Base-by-base conservation (phyloP, 2,797 vertebrate species). In the Hypotaenidia okinawae region DNA sequence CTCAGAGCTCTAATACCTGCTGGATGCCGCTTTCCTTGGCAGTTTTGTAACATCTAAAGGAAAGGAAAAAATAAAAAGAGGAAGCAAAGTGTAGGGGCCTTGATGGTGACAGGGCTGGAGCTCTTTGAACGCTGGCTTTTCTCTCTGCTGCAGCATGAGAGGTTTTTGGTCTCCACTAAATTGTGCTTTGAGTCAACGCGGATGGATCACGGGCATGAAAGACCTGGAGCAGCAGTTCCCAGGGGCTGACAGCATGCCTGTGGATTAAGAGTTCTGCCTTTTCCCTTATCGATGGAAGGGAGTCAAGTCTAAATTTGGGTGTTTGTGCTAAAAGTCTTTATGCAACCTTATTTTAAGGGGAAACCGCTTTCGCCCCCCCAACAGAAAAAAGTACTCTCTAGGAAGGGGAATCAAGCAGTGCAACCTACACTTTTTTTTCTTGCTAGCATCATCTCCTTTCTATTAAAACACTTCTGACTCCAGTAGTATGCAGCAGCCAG, bases 21-120 rank as follows among this genome's bases (percentile, higher is more conserved):
- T 84, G 81, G 86, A 94, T 72, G 76, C 1, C 47, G 52, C 43
- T 83, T 91, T 70, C 87, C 66, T 64, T 67, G 91, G 24, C 58
- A 75, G 67, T 21, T 93, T 93, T 90, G 77, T 61, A 80, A 86
- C 70, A 80, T 74, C 78, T 78, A 57, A 89, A 91, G 63, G 61
- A 43, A 80, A 51, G 58, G 43, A 69, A 90, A 85, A 81, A 84
- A 84, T 91, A 89, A 82, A 15, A 86, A 94, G 75, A 74, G 62
- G 79, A 74, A 90, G 77, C 83, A 64, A 77, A 82, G 21, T 25
- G 43, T 52, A 57, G 1, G 3, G 68, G 49, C 59, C 80, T 75
- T 86, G 81, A 82, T 94, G 6, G 9, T 45, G 75, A 49, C 59
- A 73, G 62, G 49, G 68, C 79, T 79, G 5, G 68, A 63, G 45